Base-by-base conservation (phyloP, 2,888 invertebrate species). In the Rhabditophanes sp. region DNA sequence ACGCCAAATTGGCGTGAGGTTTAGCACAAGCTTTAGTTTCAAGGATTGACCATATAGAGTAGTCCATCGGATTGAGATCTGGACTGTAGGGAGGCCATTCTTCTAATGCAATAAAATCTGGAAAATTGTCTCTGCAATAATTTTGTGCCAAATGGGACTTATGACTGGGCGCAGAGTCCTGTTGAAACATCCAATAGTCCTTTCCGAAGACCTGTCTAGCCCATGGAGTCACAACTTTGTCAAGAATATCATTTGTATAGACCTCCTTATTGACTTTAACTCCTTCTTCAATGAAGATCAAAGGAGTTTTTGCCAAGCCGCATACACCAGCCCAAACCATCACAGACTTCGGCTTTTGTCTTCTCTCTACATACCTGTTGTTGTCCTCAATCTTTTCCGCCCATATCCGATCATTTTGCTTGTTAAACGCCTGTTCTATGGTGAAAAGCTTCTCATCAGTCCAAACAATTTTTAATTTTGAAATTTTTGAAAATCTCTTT, bases 311-410 rank as follows among this genome's bases (percentile, higher is more conserved):
- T 5, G 21, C 42, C 7, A 16, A 23, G 2, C n/a, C 12, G 16
- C 19, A 19, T 14, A 42, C 29, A 12, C 40, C 39, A 8, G 16
- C 42, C 40, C 40, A 40, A 12, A 40, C 40, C 35, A 43, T 42
- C 3, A 40, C 35, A 4, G 40, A 37, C 12, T 11, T 15, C 7
- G 42, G 40, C n/a, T 38, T 23, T 8, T n/a, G 31, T 12, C n/a
- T n/a, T 22, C 9, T 16, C 31, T 26, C 21, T n/a, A 20, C 21
- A 34, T 21, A 11, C 16, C n/a, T n/a, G 12, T 26, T 35, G 9
- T 35, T 18, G 6, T n/a, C 32, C 17, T 19, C 15, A 7, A 19
- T 21, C 20, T 19, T 7, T 11, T 16, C 23, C 16, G 17, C 18
- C 12, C 28, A 16, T 16, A 22, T 20, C 8, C 35, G 7, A 9